These are phyloP conservation scores for Cremastinae sp. DNA, from an alignment of 2,888 invertebrate species.

Conservation along the genomic window DNA sequence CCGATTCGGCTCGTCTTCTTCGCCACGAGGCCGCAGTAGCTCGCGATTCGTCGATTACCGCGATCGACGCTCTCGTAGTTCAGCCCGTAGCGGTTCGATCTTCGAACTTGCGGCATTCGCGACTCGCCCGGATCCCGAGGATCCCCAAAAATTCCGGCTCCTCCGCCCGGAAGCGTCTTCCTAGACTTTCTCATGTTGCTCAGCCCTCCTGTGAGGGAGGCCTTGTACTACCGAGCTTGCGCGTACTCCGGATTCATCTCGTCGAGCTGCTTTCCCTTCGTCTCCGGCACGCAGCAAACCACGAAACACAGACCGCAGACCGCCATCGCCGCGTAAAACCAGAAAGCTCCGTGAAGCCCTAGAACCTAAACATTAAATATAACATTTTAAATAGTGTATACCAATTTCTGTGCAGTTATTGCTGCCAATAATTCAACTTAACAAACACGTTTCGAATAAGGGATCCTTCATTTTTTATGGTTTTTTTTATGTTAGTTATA, in stretches of 20 bases:
- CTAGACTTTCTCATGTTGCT: constrained; percentile 76
- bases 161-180: constrained; percentile 75
- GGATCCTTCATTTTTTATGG: too few species aligned
- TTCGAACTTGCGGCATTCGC: constrained; percentile 5
- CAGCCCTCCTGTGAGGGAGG: constrained; percentile 79
- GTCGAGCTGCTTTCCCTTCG: constrained; percentile 93
- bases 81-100: constrained; percentile 21
- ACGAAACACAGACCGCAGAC: constrained; percentile 92
- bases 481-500: too few species aligned
- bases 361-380: constrained; percentile 81
- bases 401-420: too few species aligned
- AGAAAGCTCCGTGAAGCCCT: constrained; percentile 92
- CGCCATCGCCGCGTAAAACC: constrained; percentile 92
- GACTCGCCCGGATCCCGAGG: constrained; percentile 71
- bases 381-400: too few species aligned
- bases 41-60: constrained; percentile 68
- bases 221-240: constrained; percentile 80
- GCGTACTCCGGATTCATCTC: constrained; percentile 91
- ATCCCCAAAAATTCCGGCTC: constrained; percentile 75
- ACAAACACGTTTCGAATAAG: too few species aligned
- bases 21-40: constrained; percentile 74
- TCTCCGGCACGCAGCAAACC: constrained; percentile 93
- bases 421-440: too few species aligned
- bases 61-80: constrained; percentile 5
- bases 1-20: constrained; percentile 75